Base-by-base conservation (phyloP, 2,113 vertebrate genomes). In the Hemiprocne comata region DNA sequence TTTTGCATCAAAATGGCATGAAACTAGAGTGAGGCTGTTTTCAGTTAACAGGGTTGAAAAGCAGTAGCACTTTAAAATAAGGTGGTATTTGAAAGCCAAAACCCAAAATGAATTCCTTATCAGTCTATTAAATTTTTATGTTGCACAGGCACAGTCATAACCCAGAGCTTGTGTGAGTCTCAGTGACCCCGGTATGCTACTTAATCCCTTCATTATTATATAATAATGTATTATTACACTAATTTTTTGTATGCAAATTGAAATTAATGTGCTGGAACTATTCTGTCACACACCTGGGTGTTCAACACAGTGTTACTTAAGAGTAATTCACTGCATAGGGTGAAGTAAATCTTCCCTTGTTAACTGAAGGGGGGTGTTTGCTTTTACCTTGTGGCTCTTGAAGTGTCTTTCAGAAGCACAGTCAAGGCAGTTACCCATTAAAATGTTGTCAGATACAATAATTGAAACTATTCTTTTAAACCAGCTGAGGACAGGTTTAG, bases 281-380 rank as follows among this genome's bases (percentile, higher is more conserved):
- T 62, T 62, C 38, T 42, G 26, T 48, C 53, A 46, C 55, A 23
- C 3, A 1, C 26, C 26, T 46, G 17, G 28, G 8, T 51, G 20
- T 33, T 53, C 1, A 1, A 4, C 2, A 1, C 1, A 2, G 6
- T 74, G 24, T 64, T 51, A 15, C 29, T 72, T 54, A 50, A 23
- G 19, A 23, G 11, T 53, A 38, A 13, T 31, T 73, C 13, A 14
- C 44, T 82, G 26, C 13, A 19, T 1, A 40, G 6, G 5, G 3
- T 18, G 33, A 24, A 69, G 33, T 28, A 66, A 85, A 85, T 19
- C 13, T 58, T 48, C 19, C 55, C 24, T 61, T 50, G 71, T 23
- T 53, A 23, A 17, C 19, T 46, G 25, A 60, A 84, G 18, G 17
- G 15, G 7, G n/a, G 1, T 48, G 11, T 66, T 81, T 76, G 12